Evolutionary conservation across 2,888 invertebrate species (phyloP).

Genomic region (Augochlorella aurata): DNA sequence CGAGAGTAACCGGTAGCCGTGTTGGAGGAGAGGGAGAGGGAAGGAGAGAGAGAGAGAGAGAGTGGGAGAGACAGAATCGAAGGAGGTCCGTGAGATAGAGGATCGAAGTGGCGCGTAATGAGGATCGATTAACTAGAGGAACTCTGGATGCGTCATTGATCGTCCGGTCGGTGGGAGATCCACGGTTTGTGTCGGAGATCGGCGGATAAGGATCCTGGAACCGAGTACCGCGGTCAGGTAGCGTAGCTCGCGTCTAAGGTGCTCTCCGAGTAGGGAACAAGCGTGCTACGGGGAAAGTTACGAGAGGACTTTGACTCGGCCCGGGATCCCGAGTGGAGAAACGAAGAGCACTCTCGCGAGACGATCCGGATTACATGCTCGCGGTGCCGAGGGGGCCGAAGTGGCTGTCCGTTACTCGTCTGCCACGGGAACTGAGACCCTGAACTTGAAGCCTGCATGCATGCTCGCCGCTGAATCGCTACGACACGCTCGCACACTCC

Average conservation of each 20-base stretch:
- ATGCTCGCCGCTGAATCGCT: constrained; percentile 10
- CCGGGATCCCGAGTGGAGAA: not conserved
- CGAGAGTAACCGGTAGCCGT: constrained; percentile 1
- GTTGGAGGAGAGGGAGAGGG: not conserved
- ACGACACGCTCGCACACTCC: constrained; percentile 21
- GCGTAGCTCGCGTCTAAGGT: not conserved
- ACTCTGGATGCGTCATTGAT: not conserved
- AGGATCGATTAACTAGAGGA: constrained; percentile 57
- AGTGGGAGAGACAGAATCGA: not conserved
- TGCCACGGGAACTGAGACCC: constrained; percentile 20
- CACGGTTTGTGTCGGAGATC: not conserved
- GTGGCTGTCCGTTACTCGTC: constrained; percentile 1
- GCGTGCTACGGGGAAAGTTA: constrained; percentile 20
- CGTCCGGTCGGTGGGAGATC: not conserved
- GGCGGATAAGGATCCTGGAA: not conserved
- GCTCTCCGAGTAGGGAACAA: not conserved
- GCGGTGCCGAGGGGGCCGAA: not conserved
- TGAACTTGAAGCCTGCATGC: constrained; percentile 35
- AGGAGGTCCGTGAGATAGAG: constrained; percentile 16
- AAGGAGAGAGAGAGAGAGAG: not conserved
- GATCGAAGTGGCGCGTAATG: constrained; percentile 54
- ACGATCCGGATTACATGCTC: constrained; percentile 33
- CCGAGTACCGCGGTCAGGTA: not conserved
- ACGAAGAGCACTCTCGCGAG: constrained; percentile 19
- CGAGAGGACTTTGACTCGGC: constrained; percentile 7